These are phyloP conservation scores for Alectoris magna DNA, from an alignment of 2,797 vertebrate species.

Conservation along the genomic window DNA sequence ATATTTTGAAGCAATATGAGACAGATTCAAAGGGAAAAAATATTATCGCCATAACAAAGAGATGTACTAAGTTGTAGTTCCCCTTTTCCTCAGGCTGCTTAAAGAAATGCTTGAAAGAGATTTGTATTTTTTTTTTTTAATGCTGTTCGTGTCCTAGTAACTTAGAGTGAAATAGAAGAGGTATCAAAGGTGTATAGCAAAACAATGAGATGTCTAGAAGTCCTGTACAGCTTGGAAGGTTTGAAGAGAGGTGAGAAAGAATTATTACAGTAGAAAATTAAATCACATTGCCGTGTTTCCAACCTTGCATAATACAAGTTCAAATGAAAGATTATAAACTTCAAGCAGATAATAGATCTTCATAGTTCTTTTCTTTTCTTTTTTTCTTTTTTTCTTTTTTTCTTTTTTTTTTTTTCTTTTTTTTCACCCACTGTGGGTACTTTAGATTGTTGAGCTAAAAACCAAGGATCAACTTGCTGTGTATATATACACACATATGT, in stretches of 20 bases:
- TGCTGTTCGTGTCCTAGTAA: not conserved
- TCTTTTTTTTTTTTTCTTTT: too few relatives aligned
- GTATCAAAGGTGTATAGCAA: not conserved
- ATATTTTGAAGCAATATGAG: not conserved
- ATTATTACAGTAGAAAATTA: not conserved
- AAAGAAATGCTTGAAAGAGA: not conserved
- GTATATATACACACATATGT: too few relatives aligned
- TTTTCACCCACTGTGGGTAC: not conserved
- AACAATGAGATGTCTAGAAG: not conserved
- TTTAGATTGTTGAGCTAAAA: not conserved
- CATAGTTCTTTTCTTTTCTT: not conserved
- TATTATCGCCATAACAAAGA: not conserved
- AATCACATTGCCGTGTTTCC: fast-evolving
- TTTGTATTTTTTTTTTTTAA: not conserved
- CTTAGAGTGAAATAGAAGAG: not conserved
- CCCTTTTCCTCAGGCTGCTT: not conserved
- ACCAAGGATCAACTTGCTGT: too few relatives aligned
- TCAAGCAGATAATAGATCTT: not conserved
- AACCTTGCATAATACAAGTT: not conserved
- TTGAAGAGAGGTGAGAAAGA: not conserved
- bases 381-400: too few relatives aligned
- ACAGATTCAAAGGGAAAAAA: not conserved
- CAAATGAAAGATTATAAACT: not conserved
- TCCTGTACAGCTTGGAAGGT: not conserved
- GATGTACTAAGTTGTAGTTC: not conserved